These are phyloP conservation scores for Forbesichthys agassizii DNA, from an alignment of 2,113 vertebrate genomes.

Conservation along the genomic window DNA sequence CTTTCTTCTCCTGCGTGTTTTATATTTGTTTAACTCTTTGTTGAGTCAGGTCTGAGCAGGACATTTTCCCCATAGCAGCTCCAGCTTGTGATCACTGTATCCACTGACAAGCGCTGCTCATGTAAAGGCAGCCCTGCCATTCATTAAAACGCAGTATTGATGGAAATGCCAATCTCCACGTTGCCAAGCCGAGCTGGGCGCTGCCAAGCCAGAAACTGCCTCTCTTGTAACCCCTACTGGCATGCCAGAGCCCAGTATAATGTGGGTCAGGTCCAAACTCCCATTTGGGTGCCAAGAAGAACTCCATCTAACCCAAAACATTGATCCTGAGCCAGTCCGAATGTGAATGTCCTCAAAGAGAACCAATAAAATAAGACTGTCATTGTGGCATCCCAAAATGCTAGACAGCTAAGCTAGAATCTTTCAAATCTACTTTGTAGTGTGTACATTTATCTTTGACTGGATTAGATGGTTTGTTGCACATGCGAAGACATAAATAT, in stretches of 20 bases:
- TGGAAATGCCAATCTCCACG: constrained; percentile 53
- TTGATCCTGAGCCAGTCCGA: constrained; percentile 63
- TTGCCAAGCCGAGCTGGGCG: constrained; percentile 64
- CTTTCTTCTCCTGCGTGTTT: background rate
- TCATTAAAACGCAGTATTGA: constrained; percentile 65
- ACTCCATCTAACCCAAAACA: constrained; percentile 67
- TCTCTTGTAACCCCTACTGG: constrained; percentile 64
- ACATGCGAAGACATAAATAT: constrained; percentile 56
- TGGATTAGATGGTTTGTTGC: constrained; percentile 58
- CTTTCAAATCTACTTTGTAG: constrained; percentile 56
- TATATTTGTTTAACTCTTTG: background rate
- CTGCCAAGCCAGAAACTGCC: constrained; percentile 68
- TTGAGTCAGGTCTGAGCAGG: constrained; percentile 12
- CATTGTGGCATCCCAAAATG: constrained; percentile 69
- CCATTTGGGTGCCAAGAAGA: constrained; percentile 70
- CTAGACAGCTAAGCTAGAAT: constrained; percentile 50
- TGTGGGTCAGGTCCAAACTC: constrained; percentile 63
- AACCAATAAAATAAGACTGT: constrained; percentile 72
- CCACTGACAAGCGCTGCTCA: constrained; percentile 49
- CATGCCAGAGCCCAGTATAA: constrained; percentile 54
- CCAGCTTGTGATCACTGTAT: constrained; percentile 38
- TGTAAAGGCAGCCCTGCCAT: constrained; percentile 42
- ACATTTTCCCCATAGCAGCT: constrained; percentile 5
- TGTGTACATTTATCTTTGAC: constrained; percentile 38
- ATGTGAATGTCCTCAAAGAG: constrained; percentile 72